Base-by-base conservation (phyloP, 2,888 invertebrate genomes). In the Netelia fuscicornis region DNA sequence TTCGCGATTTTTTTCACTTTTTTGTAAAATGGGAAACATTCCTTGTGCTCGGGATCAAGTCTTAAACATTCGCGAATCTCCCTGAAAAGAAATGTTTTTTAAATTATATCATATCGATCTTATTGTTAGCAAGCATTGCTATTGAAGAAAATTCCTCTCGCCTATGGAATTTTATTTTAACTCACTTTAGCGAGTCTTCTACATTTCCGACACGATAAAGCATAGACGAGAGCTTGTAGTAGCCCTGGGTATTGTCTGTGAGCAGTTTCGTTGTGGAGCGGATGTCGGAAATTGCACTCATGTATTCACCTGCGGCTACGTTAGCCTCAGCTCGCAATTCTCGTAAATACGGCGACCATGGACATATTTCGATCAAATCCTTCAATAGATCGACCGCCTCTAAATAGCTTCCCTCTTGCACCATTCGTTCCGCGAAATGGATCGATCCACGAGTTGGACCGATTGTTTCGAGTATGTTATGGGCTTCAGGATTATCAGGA, bases 1-100 rank as follows among this genome's bases (percentile, higher is more conserved):
- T 98, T 98, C 87, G 97, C 98, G 13, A 99, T 95, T 93, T 99
- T 98, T 93, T 98, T 98, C 48, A 99, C 95, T 93, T 97, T 98
- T 94, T 99, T 99, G 95, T 99, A 99, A 91, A 98, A 97, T 23
- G 97, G 96, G 94, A 98, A 98, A 94, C 99, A 99, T 90, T 97
- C 95, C 94, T 98, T 98, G 94, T 99, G 99, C 90, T 99, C 99
- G 0, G 99, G 99, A 94, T 99, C 99, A 60, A 99, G 95, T 93
- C 98, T 98, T 20, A 99, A 95, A 93, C 99, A 99, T 94, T 99
- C 99, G 23, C 99, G 96, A 87, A 99, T 97, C 94, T 99, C 98
- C 94, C 96, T 96, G 92, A 64, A 89, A 86, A 83, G 54, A 62
- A 58, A 72, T 37, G 6, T 37, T 37, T 5, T 37, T 0, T 37